Base-by-base conservation (phyloP, 2,113 vertebrate species). In the Ictalurus furcatus region DNA sequence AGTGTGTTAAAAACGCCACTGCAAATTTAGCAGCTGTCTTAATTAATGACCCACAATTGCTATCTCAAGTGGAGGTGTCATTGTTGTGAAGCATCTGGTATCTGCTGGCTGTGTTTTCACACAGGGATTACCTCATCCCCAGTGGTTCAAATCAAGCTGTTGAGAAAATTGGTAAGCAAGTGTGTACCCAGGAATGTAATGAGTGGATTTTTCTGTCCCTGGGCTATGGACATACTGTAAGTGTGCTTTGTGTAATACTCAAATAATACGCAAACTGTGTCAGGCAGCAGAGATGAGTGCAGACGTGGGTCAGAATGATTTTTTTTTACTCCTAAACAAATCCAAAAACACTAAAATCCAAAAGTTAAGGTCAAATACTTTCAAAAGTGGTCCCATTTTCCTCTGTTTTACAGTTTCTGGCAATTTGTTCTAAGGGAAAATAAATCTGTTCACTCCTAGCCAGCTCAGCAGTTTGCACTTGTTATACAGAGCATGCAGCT, bases 81-180 rank as follows among this genome's bases (percentile, higher is more conserved):
- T 61, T 63, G 34, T 23, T 71, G 82, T 16, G 34, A 56, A 83
- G 54, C 86, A 84, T 74, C 84, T 90, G 76, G 84, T 59, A 78
- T 88, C 84, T 80, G 4, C 19, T 85, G 14, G 59, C 78, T 86
- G 79, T 74, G 87, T 90, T 86, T 83, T 86, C 59, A 86, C n/a
- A 84, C 87, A n/a, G 28, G 58, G 44, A 81, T 88, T 82, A 58
- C 21, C 23, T 4, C 61, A 86, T 83, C 56, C 44, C 17, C 52
- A 83, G 59, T 58, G 4, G 5, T 86, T 12, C 44, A 88, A 59
- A 84, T 80, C 73, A 65, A 67, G 87, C 25, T 85, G 52, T 63
- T 30, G 37, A 63, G 52, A 85, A 90, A 78, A 87, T 67, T 80
- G 83, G 82, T 85, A 59, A 84, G 54, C 48, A 85, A 59, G 28